Percentiles rank a stretch among this genome's conserved stretches.
Evolutionary conservation across 1,140 invertebrate genomes (phyloP).

Genomic region (Piezodorus guildinii): DNA sequence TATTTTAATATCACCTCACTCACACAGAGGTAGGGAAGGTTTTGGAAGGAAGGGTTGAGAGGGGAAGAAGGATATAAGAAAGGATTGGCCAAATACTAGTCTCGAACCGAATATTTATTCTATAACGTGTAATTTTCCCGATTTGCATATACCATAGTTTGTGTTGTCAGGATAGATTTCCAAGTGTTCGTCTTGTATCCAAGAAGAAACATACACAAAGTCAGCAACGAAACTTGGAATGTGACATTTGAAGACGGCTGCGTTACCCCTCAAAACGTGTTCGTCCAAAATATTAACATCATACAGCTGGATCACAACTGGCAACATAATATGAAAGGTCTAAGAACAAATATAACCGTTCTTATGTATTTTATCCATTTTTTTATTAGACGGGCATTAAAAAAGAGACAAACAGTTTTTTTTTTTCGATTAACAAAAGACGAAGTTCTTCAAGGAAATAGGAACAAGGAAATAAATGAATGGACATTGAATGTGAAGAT

Average conservation of each 20-base stretch:
- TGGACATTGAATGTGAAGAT: not conserved
- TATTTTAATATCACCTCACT: conserved; percentile 18
- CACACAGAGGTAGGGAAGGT: conserved; percentile 16
- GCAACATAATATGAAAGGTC: conserved; percentile 21
- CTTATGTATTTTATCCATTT: too few species aligned
- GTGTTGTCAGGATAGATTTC: conserved; percentile 48
- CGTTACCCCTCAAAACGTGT: conserved; percentile 77
- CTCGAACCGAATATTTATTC: not conserved
- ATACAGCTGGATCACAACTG: conserved; percentile 82
- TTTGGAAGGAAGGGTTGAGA: not conserved
- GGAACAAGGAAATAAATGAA: too few species aligned
- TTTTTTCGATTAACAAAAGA: too few species aligned
- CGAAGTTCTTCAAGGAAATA: too few species aligned
- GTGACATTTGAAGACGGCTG: conserved; percentile 81
- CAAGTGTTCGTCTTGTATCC: conserved; percentile 64
- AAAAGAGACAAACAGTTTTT: too few species aligned
- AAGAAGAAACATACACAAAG: conserved; percentile 71
- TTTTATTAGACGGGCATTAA: too few species aligned
- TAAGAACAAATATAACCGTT: too few species aligned
- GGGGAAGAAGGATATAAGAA: not conserved
- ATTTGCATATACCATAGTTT: conserved; percentile 49
- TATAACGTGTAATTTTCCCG: not conserved
- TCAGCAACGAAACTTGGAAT: conserved; percentile 85
- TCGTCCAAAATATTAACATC: conserved; percentile 82
- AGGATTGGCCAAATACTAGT: conserved; percentile 21